These are phyloP conservation scores for Cynopterus sphinx DNA, from an alignment of 2,797 vertebrate genomes.

Conservation along the genomic window DNA sequence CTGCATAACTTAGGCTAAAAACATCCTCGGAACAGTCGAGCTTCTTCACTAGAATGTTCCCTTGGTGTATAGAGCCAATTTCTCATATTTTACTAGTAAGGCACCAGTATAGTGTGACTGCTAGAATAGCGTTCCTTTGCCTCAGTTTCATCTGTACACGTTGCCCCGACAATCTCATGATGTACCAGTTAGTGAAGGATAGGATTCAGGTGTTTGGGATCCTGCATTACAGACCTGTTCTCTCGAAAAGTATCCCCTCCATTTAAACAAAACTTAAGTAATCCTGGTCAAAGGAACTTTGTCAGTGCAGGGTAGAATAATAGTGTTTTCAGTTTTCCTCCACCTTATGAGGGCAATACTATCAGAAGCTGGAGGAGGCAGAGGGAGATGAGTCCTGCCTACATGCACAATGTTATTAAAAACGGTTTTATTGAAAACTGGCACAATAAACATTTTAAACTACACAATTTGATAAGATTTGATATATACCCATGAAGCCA, in stretches of 20 bases:
- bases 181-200: neutral
- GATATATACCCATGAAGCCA: neutral
- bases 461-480: neutral
- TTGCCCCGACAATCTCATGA: neutral
- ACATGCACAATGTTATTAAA: neutral
- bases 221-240: neutral
- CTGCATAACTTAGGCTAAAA: too few relatives aligned
- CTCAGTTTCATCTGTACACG: neutral
- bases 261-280: neutral
- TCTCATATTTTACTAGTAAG: neutral
- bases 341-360: neutral
- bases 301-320: neutral
- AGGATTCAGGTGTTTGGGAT: neutral
- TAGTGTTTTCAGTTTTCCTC: neutral
- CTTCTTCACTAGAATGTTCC: neutral
- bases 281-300: neutral
- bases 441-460: neutral
- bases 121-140: neutral
- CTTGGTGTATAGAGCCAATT: neutral
- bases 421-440: neutral
- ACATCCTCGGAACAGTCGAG: accelerated
- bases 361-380: neutral
- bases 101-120: neutral
- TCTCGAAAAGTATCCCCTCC: neutral
- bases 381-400: neutral